Conservation (phyloP, 2,888 invertebrate genomes). For the Diadegma fenestrale region DNA sequence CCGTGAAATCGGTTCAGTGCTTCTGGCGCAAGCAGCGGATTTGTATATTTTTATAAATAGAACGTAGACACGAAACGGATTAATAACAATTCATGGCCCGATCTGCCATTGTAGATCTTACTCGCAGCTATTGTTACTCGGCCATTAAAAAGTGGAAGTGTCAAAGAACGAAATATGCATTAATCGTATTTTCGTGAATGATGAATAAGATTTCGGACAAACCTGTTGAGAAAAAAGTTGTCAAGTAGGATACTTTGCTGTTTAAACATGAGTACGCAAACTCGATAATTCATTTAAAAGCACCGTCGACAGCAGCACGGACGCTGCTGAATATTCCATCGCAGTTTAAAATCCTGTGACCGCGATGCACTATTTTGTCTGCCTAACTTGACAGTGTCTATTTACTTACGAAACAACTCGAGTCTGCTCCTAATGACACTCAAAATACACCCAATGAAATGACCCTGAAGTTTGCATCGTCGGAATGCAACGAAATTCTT, state of each 20-base stretch:
- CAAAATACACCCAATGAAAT: not conserved
- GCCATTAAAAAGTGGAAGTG: not conserved
- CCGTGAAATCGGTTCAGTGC: too few relatives aligned
- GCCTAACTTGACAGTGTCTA: not conserved
- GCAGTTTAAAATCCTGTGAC: not conserved
- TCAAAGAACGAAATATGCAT: not conserved
- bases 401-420: not conserved
- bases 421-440: not conserved
- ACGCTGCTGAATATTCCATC: constrained; percentile 1
- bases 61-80: too few relatives aligned
- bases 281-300: not conserved
- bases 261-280: not conserved
- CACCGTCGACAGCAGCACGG: not conserved
- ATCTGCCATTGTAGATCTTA: not conserved
- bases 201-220: not conserved
- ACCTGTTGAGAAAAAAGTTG: not conserved
- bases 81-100: not conserved
- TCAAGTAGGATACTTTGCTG: not conserved
- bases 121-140: not conserved
- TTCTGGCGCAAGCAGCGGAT: too few relatives aligned
- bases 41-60: too few relatives aligned
- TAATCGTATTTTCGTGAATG: not conserved
- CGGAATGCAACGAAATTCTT: too few relatives aligned
- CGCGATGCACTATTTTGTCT: not conserved
- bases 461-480: too few relatives aligned